Conservation (phyloP, 30 jellyfish, hydroid and myxozoan genomes). For the Morbakka virulenta region DNA sequence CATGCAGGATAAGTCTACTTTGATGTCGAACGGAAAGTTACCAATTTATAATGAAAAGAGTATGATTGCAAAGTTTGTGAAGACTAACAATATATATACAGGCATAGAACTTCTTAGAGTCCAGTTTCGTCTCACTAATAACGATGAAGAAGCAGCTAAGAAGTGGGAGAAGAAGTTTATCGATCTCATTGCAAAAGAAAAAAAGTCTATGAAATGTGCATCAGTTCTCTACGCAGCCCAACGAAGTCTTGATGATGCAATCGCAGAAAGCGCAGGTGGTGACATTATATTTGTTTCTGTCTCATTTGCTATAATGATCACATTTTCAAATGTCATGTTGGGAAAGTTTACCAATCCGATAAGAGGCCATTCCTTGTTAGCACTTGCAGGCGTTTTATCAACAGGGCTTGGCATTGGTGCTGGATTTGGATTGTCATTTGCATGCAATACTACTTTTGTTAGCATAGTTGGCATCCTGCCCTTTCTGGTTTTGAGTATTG, state of each 20-base stretch:
- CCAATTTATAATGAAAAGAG: conserved; percentile 22
- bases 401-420: conserved; percentile 64
- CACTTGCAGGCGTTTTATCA: conserved; percentile 45
- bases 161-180: conserved; percentile 54
- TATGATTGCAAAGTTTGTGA: background rate
- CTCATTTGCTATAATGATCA: conserved; percentile 50
- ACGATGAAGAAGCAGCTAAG: background rate
- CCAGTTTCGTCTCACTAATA: conserved; percentile 10
- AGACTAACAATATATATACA: background rate
- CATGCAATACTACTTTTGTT: conserved; percentile 47
- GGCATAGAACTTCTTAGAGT: conserved; percentile 17
- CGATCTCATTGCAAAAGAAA: background rate
- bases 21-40: conserved; percentile 65
- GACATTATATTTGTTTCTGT: conserved; percentile 40
- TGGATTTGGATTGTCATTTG: conserved; percentile 47
- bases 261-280: conserved; percentile 37
- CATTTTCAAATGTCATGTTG: conserved; percentile 51
- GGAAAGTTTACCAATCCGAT: conserved; percentile 57
- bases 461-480: conserved; percentile 66
- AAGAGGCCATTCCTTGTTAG: conserved; percentile 66
- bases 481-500: conserved; percentile 68
- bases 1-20: background rate
- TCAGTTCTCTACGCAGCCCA: conserved; percentile 21
- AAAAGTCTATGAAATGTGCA: background rate
- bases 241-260: conserved; percentile 66